phyloP scores from a whole-genome alignment of 2,888 invertebrate genomes.

The Chloroclystis v-ata region DNA sequence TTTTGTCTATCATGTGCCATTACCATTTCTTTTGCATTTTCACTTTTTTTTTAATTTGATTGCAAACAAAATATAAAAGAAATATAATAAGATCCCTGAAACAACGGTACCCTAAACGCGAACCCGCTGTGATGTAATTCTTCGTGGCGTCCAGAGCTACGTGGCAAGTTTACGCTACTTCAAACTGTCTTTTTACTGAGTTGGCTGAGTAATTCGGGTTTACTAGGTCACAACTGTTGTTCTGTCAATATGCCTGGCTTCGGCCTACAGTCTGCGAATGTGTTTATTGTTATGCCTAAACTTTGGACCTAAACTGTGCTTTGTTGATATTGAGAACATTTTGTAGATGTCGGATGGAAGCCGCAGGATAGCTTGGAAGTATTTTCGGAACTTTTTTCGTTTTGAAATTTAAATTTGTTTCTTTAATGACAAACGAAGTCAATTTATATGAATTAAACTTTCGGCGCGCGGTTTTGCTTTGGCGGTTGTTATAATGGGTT shows the following conservation, averaged over 20 bases:
- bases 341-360: no score
- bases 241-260: conserved; percentile 14
- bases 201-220: conserved; percentile 19
- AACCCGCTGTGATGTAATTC: conserved; percentile 44
- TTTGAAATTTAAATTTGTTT: no score
- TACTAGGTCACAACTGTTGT: conserved; percentile 20
- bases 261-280: not conserved
- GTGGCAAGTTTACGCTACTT: conserved; percentile 21
- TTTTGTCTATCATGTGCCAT: no score
- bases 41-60: no score
- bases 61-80: no score
- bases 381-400: no score
- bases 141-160: conserved; percentile 35
- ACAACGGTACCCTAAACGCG: conserved; percentile 18
- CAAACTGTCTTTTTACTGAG: conserved; percentile 27
- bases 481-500: no score
- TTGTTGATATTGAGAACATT: not conserved
- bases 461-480: no score
- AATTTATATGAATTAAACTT: no score
- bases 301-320: not conserved
- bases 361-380: no score
- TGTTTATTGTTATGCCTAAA: conserved; percentile 3
- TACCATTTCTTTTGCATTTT: not conserved
- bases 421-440: no score
- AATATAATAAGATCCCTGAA: not conserved